Evolutionary conservation across 2,888 invertebrate species (phyloP).

Genomic region (Meiosimyza decipiens): DNA sequence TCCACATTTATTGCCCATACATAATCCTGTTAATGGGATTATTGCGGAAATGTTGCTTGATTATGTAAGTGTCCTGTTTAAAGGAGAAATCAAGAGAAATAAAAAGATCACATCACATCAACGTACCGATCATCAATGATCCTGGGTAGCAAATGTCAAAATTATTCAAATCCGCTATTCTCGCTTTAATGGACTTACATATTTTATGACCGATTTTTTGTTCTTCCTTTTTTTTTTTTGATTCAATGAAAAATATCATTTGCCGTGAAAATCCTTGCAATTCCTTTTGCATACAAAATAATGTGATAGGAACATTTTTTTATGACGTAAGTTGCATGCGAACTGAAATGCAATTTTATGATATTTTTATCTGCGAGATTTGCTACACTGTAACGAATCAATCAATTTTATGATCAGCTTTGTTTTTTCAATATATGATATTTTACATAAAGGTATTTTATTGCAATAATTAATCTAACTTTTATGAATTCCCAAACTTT

Average conservation of each 20-base stretch:
- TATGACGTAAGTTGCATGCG: conserved; percentile 23
- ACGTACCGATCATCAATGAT: conserved; percentile 24
- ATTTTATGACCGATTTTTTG: conserved; percentile 44
- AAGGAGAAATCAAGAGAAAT: conserved; percentile 22
- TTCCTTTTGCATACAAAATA: conserved; percentile 28
- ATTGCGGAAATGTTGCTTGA: conserved; percentile 37
- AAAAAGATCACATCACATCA: conserved; percentile 16
- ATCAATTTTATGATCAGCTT: conserved; percentile 49
- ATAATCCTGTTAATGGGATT: conserved; percentile 65
- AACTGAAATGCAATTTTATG: conserved; percentile 30
- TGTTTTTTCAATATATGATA: not conserved
- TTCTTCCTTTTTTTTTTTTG: not conserved
- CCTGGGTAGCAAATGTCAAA: conserved; percentile 26
- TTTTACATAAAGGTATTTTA: not conserved
- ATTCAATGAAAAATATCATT: not conserved
- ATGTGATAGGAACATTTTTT: conserved; percentile 13
- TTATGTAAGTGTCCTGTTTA: conserved; percentile 16
- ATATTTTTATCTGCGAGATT: conserved; percentile 22
- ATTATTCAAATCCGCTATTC: conserved; percentile 61
- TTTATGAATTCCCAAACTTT: not conserved
- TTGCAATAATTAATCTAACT: not conserved
- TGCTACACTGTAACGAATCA: conserved; percentile 55
- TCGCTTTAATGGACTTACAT: conserved; percentile 65
- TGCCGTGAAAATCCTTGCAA: not conserved
- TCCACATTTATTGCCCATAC: conserved; percentile 65